Base-by-base conservation (phyloP, 2,888 invertebrate species). In the Aethes cnicana region DNA sequence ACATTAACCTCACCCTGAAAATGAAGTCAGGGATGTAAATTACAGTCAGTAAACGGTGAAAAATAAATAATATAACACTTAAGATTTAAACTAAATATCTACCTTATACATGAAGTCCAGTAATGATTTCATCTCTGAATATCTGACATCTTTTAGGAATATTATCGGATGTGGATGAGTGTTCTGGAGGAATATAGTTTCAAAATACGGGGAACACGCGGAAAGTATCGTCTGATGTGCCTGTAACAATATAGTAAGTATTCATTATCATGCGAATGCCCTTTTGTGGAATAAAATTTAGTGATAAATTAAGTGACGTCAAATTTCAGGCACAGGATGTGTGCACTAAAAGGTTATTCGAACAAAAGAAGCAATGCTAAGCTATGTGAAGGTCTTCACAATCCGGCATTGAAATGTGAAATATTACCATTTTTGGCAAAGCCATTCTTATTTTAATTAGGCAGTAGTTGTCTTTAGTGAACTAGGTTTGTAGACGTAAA, bases 21-120 rank as follows among this genome's bases (percentile, higher is more conserved):
- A 54, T 52, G 26, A 47, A 32, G 4, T 43, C 18, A 54, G 16
- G 1, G 4, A 16, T 9, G 11, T 18, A 9, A 35, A 16, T n/a
- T 16, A 4, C n/a, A 9, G 20, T 11, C 14, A n/a, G 9, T 33
- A 33, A 48, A 54, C 3, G 56, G 43, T n/a, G n/a, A n/a, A n/a
- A n/a, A n/a, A n/a, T n/a, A n/a, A n/a, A n/a, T n/a, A n/a, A n/a
- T n/a, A n/a, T n/a, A n/a, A n/a, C n/a, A n/a, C n/a, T n/a, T n/a
- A n/a, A n/a, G n/a, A n/a, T n/a, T n/a, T n/a, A n/a, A 9, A 20
- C 3, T 30, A 8, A 17, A 21, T 14, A 47, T 20, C 78, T 77
- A 95, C 95, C 91, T 95, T 96, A 91, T 97, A 97, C 96, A 97
- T 97, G 85, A 96, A 97, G 90, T 95, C 96, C 81, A 96, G 91